Evolutionary conservation across 2,113 vertebrate genomes (phyloP).

Genomic region (Mohoua ochrocephala): DNA sequence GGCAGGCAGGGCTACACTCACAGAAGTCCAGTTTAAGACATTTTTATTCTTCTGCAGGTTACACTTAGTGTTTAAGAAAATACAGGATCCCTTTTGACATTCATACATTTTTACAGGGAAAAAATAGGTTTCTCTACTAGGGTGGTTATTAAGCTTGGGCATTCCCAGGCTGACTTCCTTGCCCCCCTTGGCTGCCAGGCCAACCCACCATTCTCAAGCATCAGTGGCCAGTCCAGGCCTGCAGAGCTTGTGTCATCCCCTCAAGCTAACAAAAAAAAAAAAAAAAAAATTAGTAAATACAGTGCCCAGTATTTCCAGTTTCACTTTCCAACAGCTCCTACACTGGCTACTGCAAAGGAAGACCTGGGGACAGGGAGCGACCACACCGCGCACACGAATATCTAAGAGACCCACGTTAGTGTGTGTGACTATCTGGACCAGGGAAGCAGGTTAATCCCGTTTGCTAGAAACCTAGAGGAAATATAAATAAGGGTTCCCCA

Average conservation of each 20-base stretch:
- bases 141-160: background rate
- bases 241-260: background rate
- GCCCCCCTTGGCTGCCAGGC: background rate
- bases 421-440: constrained; percentile 11
- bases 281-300: background rate
- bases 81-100: constrained; percentile 70
- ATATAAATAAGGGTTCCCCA: constrained; percentile 49
- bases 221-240: background rate
- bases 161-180: background rate
- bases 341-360: constrained; percentile 12
- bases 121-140: constrained; percentile 54
- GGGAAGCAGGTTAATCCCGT: background rate
- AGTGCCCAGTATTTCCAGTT: constrained; percentile 27
- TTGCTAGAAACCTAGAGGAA: constrained; percentile 53
- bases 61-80: constrained; percentile 72
- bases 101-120: constrained; percentile 70
- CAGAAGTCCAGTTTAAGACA: constrained; percentile 11
- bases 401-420: background rate
- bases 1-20: background rate
- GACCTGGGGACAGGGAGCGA: background rate
- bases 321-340: background rate
- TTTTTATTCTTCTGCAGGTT: constrained; percentile 56
- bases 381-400: background rate
- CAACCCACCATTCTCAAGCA: background rate
- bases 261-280: background rate